Evolutionary conservation across 2,888 invertebrate species (phyloP).

Genomic region (Nebria salina): DNA sequence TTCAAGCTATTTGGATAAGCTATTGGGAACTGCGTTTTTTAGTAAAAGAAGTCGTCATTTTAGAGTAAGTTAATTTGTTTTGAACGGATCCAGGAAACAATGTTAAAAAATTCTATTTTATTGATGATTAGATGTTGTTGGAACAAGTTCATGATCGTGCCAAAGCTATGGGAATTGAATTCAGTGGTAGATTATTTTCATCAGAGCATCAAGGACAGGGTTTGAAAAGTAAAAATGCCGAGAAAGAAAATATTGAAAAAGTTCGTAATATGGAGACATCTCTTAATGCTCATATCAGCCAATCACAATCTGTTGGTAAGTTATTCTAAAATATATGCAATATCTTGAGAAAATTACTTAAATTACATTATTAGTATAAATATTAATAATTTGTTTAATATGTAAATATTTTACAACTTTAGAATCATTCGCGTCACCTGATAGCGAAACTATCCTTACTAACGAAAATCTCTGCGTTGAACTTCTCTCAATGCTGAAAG

Average conservation of each 20-base stretch:
- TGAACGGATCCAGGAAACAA: conserved; percentile 64
- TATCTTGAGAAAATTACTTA: no score
- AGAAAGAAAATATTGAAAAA: conserved; percentile 60
- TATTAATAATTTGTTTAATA: no score
- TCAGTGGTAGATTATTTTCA: conserved; percentile 60
- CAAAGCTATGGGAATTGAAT: conserved; percentile 78
- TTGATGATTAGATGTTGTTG: conserved; percentile 69
- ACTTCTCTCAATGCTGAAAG: conserved; percentile 80
- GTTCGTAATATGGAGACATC: conserved; percentile 60
- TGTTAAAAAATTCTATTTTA: conserved; percentile 54
- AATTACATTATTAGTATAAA: no score
- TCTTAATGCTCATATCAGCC: conserved; percentile 57
- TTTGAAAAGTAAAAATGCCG: conserved; percentile 57
- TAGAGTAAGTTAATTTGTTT: conserved; percentile 64
- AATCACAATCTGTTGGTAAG: conserved; percentile 52
- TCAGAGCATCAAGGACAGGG: conserved; percentile 51
- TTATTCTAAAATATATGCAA: no score
- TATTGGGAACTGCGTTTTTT: conserved; percentile 87
- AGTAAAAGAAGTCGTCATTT: conserved; percentile 69
- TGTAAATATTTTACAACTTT: background rate
- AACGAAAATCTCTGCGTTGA: conserved; percentile 70
- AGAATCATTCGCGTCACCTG: conserved; percentile 37
- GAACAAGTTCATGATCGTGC: conserved; percentile 81
- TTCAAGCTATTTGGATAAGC: conserved; percentile 84
- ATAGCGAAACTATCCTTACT: conserved; percentile 48